Evolutionary conservation across 2,888 invertebrate species (phyloP), one percentile per base, ranked within the genome.

Genomic region (Phortica okadai): DNA sequence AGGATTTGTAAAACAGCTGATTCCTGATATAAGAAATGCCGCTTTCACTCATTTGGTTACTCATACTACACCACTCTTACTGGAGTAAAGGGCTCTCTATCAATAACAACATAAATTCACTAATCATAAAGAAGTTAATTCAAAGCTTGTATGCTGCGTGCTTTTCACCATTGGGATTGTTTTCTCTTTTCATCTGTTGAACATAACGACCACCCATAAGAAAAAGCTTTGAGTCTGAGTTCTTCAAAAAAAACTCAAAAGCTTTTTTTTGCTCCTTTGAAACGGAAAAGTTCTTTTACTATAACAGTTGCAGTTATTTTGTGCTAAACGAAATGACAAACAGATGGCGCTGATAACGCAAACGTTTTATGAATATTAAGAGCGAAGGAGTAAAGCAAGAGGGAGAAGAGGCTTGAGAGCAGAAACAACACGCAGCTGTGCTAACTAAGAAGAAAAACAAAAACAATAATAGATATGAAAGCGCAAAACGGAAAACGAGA

Each of bases 321-420:
- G 7, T 42, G 44, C 16, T 41, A 16, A 0, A 42, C 67, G 4
- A 33, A 33, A n/a, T 42, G 44, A n/a, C 44, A 67, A 16, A 41
- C 44, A 67, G 67, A 67, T 67, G 67, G 67, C 67, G 67, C 44
- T 67, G 42, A 2, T n/a, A 66, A 59, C 25, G 6, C 7, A 62
- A 62, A 4, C 62, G 8, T 59, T 25, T 16, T 14, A 11, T 16
- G 0, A 5, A 33, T 33, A 33, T 50, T 6, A 1, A 14, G 0
- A 6, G 50, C 14, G 21, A 10, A 10, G 16, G 62, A 10, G 10
- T 21, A 62, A 62, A 21, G 62, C 59, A 59, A 59, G 25, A 10
- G 14, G 8, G 14, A 6, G 1, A 50, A 11, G 50, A 6, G 50
- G 59, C 54, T 5, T 54, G 7, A 21, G n/a, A 6, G 59, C 16